phyloP scores from a whole-genome alignment of 2,113 vertebrate genomes.

The Seriola rivoliana region DNA sequence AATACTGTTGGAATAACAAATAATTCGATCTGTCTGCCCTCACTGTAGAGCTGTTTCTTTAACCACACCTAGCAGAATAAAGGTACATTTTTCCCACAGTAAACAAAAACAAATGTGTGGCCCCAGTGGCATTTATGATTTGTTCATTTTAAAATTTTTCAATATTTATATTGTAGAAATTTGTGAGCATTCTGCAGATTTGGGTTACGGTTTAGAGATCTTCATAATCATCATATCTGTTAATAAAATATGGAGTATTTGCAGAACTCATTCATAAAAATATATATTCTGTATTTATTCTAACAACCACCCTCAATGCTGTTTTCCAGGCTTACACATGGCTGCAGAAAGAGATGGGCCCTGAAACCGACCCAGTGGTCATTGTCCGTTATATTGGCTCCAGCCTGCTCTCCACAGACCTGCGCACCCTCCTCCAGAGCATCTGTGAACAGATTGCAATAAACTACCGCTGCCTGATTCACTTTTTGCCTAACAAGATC shows the following conservation, averaged over 20 bases:
- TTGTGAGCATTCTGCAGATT: background rate
- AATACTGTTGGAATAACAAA: constrained; percentile 9
- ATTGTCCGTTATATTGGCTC: constrained; percentile 95
- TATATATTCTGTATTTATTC: background rate
- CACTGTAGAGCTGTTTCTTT: constrained; percentile 3
- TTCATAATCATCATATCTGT: background rate
- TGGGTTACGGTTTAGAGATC: background rate
- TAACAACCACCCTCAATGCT: constrained; percentile 48
- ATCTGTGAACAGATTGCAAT: constrained; percentile 96
- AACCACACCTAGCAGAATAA: background rate
- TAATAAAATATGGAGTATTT: background rate
- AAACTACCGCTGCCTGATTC: constrained; percentile 95
- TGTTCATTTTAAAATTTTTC: background rate
- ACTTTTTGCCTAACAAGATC: constrained; percentile 96
- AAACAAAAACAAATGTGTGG: background rate
- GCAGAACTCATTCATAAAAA: background rate
- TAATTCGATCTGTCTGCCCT: background rate
- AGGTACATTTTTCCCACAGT: background rate
- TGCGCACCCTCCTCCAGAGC: constrained; percentile 93
- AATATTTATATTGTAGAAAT: background rate
- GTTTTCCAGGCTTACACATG: constrained; percentile 93
- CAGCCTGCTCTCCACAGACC: constrained; percentile 91
- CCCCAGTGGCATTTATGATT: background rate
- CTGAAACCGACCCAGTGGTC: constrained; percentile 95
- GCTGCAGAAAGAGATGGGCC: constrained; percentile 95